These are phyloP conservation scores for Agriotes lineatus DNA, from an alignment of 2,888 invertebrate genomes.

Conservation along the genomic window DNA sequence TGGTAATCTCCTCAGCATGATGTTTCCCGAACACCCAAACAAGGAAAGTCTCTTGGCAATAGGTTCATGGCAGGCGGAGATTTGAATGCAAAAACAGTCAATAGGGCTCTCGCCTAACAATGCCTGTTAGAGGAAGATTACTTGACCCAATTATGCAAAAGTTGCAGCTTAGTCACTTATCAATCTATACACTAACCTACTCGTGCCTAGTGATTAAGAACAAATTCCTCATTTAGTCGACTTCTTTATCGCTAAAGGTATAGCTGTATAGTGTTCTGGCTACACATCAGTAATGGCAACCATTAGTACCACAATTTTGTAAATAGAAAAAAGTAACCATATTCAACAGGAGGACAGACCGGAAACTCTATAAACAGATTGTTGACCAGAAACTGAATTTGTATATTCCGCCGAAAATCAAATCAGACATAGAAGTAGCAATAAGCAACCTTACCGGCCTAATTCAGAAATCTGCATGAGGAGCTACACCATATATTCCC, in stretches of 20 bases:
- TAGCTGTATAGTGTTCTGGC: neutral
- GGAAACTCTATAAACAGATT: neutral
- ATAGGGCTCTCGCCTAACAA: neutral
- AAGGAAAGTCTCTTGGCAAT: neutral
- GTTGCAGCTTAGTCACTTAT: too few species aligned
- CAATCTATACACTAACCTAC: too few species aligned
- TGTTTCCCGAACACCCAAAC: neutral
- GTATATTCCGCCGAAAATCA: neutral
- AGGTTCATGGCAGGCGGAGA: neutral
- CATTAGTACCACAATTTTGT: neutral
- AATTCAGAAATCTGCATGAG: neutral
- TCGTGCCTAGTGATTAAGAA: too few species aligned
- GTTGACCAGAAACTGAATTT: neutral
- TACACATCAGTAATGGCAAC: neutral
- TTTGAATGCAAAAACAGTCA: neutral
- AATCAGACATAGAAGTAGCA: neutral
- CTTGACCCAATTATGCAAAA: too few species aligned
- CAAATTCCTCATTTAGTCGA: too few species aligned
- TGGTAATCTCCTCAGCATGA: neutral
- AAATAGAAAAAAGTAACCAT: neutral
- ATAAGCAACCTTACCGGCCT: neutral
- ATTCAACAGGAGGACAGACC: conserved; percentile 2
- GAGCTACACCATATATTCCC: neutral
- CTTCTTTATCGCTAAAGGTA: neutral
- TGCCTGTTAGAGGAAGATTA: neutral